Percentiles rank a stretch among this genome's conserved stretches.
phyloP scores from a whole-genome alignment of 1,140 invertebrate species.

The Hirudo medicinalis region DNA sequence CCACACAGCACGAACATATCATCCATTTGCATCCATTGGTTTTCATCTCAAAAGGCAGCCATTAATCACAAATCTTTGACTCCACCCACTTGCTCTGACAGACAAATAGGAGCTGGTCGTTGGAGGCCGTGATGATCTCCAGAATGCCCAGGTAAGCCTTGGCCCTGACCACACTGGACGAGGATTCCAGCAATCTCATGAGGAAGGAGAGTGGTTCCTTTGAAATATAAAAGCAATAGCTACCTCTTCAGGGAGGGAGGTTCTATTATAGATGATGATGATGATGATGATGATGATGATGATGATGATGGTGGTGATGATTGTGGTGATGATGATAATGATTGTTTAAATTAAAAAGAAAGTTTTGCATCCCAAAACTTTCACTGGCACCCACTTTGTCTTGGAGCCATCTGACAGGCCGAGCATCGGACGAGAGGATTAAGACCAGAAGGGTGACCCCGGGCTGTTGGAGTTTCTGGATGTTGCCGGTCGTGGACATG shows the following conservation, averaged over 20 bases:
- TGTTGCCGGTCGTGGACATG: conserved; percentile 31
- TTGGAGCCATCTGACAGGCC: conserved; percentile 31
- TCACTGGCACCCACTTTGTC: conserved; percentile 27
- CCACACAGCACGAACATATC: no score
- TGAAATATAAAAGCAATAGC: no score
- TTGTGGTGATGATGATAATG: not conserved
- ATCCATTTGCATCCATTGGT: no score
- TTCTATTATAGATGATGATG: no score
- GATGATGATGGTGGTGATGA: no score
- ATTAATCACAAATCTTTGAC: no score
- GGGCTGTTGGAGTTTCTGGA: conserved; percentile 34
- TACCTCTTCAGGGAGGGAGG: no score
- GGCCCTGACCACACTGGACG: conserved; percentile 33
- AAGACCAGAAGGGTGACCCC: conserved; percentile 38
- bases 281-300: no score
- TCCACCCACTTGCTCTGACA: conserved; percentile 32
- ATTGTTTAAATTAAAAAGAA: not conserved
- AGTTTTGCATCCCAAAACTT: no score
- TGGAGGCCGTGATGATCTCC: conserved; percentile 30
- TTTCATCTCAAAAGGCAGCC: no score
- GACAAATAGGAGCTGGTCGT: conserved; percentile 30
- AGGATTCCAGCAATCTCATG: conserved; percentile 33
- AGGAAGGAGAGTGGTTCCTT: conserved; percentile 25
- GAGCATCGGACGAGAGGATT: conserved; percentile 30
- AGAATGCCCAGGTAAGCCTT: conserved; percentile 35